phyloP scores from a whole-genome alignment of 2,113 vertebrate species.

The Anthoscopus minutus region DNA sequence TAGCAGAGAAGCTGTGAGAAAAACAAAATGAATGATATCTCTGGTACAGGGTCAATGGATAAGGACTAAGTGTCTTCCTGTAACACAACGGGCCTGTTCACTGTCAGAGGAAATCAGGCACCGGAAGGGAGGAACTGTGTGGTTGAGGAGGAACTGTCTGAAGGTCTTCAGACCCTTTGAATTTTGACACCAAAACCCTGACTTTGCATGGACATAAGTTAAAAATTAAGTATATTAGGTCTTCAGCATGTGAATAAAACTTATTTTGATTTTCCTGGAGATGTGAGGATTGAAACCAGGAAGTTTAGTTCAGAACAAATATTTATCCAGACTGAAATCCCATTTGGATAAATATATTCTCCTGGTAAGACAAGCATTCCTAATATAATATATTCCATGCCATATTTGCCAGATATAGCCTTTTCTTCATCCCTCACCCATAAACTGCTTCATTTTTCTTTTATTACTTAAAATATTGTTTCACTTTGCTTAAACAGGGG shows the following conservation, averaged over 20 bases:
- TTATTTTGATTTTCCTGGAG: background rate
- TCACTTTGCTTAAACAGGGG: slow-evolving; percentile 4
- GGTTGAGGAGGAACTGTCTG: background rate
- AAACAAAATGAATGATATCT: background rate
- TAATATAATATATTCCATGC: background rate
- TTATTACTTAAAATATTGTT: slow-evolving; percentile 23
- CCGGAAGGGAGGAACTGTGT: background rate
- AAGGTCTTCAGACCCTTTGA: background rate
- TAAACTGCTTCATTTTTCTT: background rate
- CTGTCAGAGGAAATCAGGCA: background rate
- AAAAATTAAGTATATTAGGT: background rate
- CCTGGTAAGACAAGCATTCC: background rate
- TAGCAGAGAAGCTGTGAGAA: background rate
- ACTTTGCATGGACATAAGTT: background rate
- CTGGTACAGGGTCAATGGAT: background rate
- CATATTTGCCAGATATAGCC: background rate
- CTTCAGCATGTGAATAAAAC: background rate
- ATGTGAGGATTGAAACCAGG: background rate
- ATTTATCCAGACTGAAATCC: background rate
- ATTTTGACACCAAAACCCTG: background rate
- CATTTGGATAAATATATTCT: background rate
- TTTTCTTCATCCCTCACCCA: background rate
- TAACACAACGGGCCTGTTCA: background rate
- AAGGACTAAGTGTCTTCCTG: background rate
- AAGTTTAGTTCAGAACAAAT: background rate